Base-by-base conservation (phyloP, 2,113 vertebrate species). In the Chionodraco myersi region DNA sequence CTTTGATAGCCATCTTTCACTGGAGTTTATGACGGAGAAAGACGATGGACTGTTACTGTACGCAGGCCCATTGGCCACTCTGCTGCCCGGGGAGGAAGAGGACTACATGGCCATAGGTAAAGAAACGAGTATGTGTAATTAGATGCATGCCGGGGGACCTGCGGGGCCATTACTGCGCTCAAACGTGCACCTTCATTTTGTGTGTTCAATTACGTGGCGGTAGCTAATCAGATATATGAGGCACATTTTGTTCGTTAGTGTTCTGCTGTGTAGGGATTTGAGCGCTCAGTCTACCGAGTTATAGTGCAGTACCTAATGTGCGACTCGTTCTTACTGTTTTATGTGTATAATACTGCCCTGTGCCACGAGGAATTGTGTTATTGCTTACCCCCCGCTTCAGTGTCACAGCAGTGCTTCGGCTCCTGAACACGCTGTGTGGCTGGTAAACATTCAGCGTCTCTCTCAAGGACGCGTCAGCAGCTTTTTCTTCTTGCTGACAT, bases 71-170 rank as follows among this genome's bases (percentile, higher is more conserved):
- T 21, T 97, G 81, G 94, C 95, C 67, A 93, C 95, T 63, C 93
- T 94, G 62, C 93, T 94, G 90, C 92, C 95, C 2, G 95, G 93
- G 85, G 96, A 93, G 47, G 51, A 86, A 1, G 95, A 97, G 84
- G 96, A 96, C 90, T 97, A 96, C 94, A 95, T 96, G 88, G 96
- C 96, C 72, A 96, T 97, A 94, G 97, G 97, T 97, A 96, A 82
- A 48, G 47, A 41, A 85, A 68, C 16, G 49, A 71, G 64, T 62
- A 47, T 34, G 45, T 21, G 15, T 92, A 79, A 88, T 92, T 79
- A 81, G 69, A 78, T 44, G 52, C 14, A 47, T 56, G 56, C 70
- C 61, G 10, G 10, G 47, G 51, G 77, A 54, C 67, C 59, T 68
- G 45, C 13, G 6, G 21, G 36, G 65, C 44, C 7, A 12, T 64